A percentile compares a stretch with the other conserved stretches of the same genome.
Conservation (phyloP, 2,888 invertebrate species). For the Dolichopus griseipennis region DNA sequence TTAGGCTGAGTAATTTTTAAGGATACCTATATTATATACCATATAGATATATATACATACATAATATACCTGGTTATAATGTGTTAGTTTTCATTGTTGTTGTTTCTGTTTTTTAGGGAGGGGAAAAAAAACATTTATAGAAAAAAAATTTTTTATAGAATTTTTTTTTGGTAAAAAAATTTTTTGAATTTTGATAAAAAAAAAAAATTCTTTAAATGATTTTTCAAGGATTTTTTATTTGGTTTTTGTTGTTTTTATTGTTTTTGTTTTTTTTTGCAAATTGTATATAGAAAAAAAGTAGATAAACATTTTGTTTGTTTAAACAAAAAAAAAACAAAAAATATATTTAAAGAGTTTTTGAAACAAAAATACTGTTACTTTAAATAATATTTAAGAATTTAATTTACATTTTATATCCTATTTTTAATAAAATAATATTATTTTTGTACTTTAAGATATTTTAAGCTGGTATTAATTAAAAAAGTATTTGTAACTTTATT, state of each 20-base stretch:
- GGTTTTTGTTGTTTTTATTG: neutral
- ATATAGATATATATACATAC: no score
- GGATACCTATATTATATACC: no score
- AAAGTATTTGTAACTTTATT: no score
- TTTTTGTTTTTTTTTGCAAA: neutral
- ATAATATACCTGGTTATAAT: neutral
- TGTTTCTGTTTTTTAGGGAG: neutral
- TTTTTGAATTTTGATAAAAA: neutral
- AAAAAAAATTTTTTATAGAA: neutral
- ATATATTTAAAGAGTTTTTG: no score
- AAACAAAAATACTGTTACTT: no score
- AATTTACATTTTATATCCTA: no score
- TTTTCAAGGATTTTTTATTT: neutral
- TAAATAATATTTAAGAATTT: no score
- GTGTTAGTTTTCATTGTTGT: neutral
- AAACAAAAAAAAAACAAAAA: no score
- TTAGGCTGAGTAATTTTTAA: neutral
- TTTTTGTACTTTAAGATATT: no score
- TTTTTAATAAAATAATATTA: no score
- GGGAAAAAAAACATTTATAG: neutral
- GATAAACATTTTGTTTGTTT: neutral
- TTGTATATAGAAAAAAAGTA: no score
- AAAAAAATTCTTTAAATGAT: neutral
- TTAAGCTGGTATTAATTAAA: no score
- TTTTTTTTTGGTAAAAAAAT: neutral